phyloP scores from a whole-genome alignment of 1,140 invertebrate genomes.

The Epicauta chinensis region DNA sequence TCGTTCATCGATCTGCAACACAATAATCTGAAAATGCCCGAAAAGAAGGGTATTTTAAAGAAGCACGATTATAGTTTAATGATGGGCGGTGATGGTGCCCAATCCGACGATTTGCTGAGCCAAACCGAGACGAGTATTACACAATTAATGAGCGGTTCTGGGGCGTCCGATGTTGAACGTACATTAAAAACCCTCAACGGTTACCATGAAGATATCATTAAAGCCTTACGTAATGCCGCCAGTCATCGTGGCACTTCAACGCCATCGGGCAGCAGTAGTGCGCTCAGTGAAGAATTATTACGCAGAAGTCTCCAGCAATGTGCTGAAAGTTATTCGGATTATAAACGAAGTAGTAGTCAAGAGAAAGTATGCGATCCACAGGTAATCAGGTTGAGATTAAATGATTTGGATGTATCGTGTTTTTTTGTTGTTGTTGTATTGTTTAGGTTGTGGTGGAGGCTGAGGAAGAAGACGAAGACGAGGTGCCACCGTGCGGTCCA shows the following conservation, averaged over 20 bases:
- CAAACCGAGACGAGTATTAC: slow-evolving; percentile 60
- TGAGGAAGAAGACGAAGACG: slow-evolving; percentile 62
- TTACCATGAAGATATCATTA: slow-evolving; percentile 87
- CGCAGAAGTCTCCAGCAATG: slow-evolving; percentile 62
- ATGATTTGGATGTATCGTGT: neutral
- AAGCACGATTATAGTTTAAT: slow-evolving; percentile 73
- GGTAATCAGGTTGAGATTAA: slow-evolving; percentile 17
- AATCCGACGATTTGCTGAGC: slow-evolving; percentile 62
- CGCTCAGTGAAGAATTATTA: slow-evolving; percentile 54
- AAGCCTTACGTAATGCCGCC: slow-evolving; percentile 75
- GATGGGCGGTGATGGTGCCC: slow-evolving; percentile 60
- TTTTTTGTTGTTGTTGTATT: neutral
- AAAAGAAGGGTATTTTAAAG: slow-evolving; percentile 85
- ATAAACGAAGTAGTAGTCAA: slow-evolving; percentile 53
- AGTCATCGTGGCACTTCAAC: slow-evolving; percentile 58
- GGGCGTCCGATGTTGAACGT: slow-evolving; percentile 69
- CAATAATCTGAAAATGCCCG: slow-evolving; percentile 72
- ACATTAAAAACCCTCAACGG: slow-evolving; percentile 81
- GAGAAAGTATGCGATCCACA: slow-evolving; percentile 60
- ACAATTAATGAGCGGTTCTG: slow-evolving; percentile 41
- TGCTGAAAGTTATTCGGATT: slow-evolving; percentile 51
- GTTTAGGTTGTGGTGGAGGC: slow-evolving; percentile 40
- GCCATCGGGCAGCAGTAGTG: slow-evolving; percentile 53
- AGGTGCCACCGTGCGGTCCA: slow-evolving; percentile 63
- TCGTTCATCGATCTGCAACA: slow-evolving; percentile 75